Base-by-base conservation (phyloP, 2,113 vertebrate genomes). In the Eulemur macaco region DNA sequence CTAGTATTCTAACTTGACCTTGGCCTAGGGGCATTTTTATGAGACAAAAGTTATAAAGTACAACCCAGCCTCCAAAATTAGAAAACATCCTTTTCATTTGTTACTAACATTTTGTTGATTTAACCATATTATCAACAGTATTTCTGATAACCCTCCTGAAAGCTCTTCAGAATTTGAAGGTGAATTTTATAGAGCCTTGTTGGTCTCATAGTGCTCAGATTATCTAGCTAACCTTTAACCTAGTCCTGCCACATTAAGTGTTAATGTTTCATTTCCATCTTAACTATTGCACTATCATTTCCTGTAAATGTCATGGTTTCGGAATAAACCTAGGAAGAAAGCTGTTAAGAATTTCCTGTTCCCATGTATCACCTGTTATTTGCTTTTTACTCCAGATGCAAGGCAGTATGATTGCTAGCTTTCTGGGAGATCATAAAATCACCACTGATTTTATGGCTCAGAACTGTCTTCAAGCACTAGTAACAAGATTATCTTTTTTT, bases 201-300 rank as follows among this genome's bases (percentile, higher is more conserved):
- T 93, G 80, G 39, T 92, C 86, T 95, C 78, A 45, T 95, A 93
- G 66, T 83, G 78, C 89, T 89, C 54, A 25, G 64, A 76, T 96
- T 97, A 97, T 95, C 95, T 92, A 96, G 96, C 95, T 95, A 96
- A 97, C 96, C 92, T 98, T 97, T 96, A 97, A 97, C 92, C 97
- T 96, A 37, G 34, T 92, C 71, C 88, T 89, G 81, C 90, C 95
- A 97, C 96, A 91, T 95, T 94, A 96, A 97, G 97, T 96, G 97
- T 97, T 98, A 95, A 98, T 97, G 94, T 98, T 98, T 97, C 29
- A 93, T 98, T 98, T 98, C 80, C 73, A 98, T 29, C 58, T 97
- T 93, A 97, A 60, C 93, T 94, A 37, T 73, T 93, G 82, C 52
- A 50, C 91, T 93, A 96, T 96, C 92, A 90, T 37, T 78, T 86